Evolutionary conservation across 2,113 vertebrate species (phyloP), one percentile per base, ranked within the genome.

Genomic region (Pandion haliaetus): DNA sequence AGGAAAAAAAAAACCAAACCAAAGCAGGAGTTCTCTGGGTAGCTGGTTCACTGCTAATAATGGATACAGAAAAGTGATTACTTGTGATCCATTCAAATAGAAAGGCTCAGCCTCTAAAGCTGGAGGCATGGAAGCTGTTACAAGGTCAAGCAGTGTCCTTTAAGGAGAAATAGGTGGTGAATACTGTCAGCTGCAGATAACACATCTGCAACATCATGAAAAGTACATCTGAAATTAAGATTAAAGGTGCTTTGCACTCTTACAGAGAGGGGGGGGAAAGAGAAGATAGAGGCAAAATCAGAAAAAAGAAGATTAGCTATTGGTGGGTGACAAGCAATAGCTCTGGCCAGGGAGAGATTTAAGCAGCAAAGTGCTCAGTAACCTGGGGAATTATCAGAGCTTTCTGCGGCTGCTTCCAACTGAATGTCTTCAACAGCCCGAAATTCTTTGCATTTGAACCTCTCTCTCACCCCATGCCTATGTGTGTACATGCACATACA

Each of bases 101-200:
- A 88, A 95, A 91, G 57, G 81, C 89, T 94, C 83, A 89, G 83
- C 81, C 72, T 94, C 73, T 74, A 74, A 93, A 95, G 89, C 93
- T 88, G 86, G 63, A 95, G 90, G 78, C 78, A 62, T 59, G 63
- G 40, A 92, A 92, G 86, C 84, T 88, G 86, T 91, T 85, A 73
- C 87, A 98, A 98, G 96, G 90, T 97, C 96, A 98, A 83, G 67
- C 72, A 58, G 59, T 36, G 86, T 94, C 88, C 95, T 97, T 92
- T 94, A 91, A 87, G 81, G 92, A 79, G 79, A 95, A 93, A 57
- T 66, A 94, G 72, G 84, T 93, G 88, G 72, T 12, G 13, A 45
- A 59, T 92, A 31, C 58, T 86, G 78, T 81, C 88, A 77, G 34
- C 42, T 80, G 74, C 93, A 69, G 65, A 83, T 97, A 91, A 72